phyloP scores from a whole-genome alignment of 2,888 invertebrate species.

The Tetragonisca angustula region DNA sequence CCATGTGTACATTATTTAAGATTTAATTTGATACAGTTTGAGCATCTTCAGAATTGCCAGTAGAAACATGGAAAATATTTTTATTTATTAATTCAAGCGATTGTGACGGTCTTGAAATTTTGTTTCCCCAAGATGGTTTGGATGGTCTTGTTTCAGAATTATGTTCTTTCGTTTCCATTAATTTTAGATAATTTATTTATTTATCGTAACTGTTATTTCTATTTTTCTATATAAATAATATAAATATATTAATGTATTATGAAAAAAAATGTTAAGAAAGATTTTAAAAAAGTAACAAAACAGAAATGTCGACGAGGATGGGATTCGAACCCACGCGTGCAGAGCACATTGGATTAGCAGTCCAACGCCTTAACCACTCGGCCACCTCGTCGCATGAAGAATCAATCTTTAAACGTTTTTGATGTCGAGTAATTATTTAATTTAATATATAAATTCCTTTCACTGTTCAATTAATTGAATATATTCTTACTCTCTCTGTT shows the following conservation, averaged over 20 bases:
- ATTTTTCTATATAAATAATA: not conserved
- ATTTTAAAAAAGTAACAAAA: slow-evolving; percentile 7
- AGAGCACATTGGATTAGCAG: slow-evolving; percentile 85
- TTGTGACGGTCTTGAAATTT: slow-evolving; percentile 13
- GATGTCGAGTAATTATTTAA: slow-evolving; percentile 4
- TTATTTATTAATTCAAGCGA: slow-evolving; percentile 6
- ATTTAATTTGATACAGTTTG: not conserved
- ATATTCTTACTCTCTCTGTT: not conserved
- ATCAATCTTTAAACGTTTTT: slow-evolving; percentile 45
- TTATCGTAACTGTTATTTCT: not conserved
- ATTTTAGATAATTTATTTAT: not conserved
- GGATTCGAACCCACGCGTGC: slow-evolving; percentile 85
- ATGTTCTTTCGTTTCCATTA: not conserved
- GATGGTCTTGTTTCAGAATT: not conserved
- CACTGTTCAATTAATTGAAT: not conserved
- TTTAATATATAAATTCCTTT: slow-evolving; percentile 23
- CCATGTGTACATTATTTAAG: not conserved
- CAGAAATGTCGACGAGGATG: slow-evolving; percentile 82
- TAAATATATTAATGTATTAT: not conserved
- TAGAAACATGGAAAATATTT: too few species aligned
- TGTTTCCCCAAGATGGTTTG: slow-evolving; percentile 11
- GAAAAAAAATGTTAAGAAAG: not conserved
- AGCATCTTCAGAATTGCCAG: not conserved
- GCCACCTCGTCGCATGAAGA: slow-evolving; percentile 81
- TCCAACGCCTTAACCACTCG: slow-evolving; percentile 85